Percentiles rank a stretch among this genome's conserved stretches.
phyloP scores from a whole-genome alignment of 2,113 vertebrate species.

The Chloropsis cyanopogon region DNA sequence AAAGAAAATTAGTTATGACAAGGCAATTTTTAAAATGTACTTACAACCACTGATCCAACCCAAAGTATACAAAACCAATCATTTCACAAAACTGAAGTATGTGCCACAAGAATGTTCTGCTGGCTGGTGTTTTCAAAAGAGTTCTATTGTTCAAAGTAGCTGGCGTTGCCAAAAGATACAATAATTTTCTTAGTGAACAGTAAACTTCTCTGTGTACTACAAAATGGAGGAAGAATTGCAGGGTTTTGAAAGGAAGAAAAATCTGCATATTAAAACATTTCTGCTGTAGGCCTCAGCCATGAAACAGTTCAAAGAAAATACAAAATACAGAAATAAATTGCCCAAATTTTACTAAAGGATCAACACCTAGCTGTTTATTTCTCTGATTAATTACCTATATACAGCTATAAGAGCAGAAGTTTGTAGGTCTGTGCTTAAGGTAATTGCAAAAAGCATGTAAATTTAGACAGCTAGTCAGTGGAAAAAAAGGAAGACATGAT shows the following conservation, averaged over 20 bases:
- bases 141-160: not conserved
- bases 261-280: not conserved
- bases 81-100: slow-evolving; percentile 11
- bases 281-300: not conserved
- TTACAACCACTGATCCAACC: not conserved
- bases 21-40: not conserved
- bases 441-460: slow-evolving; percentile 13
- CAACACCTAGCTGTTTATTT: not conserved
- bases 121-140: not conserved
- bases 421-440: not conserved
- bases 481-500: not conserved
- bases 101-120: not conserved
- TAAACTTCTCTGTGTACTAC: not conserved
- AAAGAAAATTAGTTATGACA: slow-evolving; percentile 9
- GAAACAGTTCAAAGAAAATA: not conserved
- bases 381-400: not conserved
- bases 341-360: not conserved
- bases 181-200: not conserved
- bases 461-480: slow-evolving; percentile 26
- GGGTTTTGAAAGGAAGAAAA: not conserved
- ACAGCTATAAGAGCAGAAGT: not conserved
- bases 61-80: slow-evolving; percentile 38
- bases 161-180: slow-evolving; percentile 15
- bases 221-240: slow-evolving; percentile 10
- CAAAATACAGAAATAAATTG: not conserved